These are phyloP conservation scores for Aphelinus atriplicis DNA, from an alignment of 1,140 invertebrate genomes.

Conservation along the genomic window DNA sequence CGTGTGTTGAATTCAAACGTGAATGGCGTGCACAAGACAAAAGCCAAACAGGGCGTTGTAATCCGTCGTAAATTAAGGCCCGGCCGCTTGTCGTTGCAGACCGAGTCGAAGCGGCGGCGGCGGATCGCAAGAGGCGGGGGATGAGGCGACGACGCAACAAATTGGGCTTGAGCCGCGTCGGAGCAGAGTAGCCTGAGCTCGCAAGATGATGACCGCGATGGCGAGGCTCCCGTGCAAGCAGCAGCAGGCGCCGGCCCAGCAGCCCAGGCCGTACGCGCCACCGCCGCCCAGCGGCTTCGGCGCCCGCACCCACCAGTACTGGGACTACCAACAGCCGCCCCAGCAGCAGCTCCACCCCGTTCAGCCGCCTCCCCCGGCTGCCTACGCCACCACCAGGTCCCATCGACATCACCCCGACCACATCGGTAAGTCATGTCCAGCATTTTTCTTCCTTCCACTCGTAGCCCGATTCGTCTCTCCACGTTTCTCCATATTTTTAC, in stretches of 20 bases:
- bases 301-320: conserved; percentile 51
- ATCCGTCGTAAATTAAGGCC: too few relatives aligned
- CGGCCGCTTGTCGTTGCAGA: too few relatives aligned
- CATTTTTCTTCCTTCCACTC: too few relatives aligned
- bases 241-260: conserved; percentile 57
- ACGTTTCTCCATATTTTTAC: too few relatives aligned
- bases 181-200: conserved; percentile 10
- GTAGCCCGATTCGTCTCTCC: too few relatives aligned
- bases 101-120: background rate
- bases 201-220: conserved; percentile 66
- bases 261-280: conserved; percentile 42
- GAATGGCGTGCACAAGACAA: too few relatives aligned
- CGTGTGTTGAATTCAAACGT: too few relatives aligned
- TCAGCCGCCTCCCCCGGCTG: conserved; percentile 43
- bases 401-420: conserved; percentile 60
- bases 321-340: conserved; percentile 63
- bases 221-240: conserved; percentile 64
- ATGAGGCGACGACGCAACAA: conserved; percentile 59
- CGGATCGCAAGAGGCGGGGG: conserved; percentile 50
- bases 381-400: conserved; percentile 49
- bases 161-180: conserved; percentile 33
- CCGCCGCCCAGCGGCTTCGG: background rate
- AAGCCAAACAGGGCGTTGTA: too few relatives aligned
- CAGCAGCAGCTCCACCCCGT: conserved; percentile 42
- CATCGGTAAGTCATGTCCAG: conserved; percentile 49